Percentiles rank a stretch among this genome's conserved stretches.
phyloP scores from a whole-genome alignment of 2,797 vertebrate genomes.

The Dendrocincla tyrannina region DNA sequence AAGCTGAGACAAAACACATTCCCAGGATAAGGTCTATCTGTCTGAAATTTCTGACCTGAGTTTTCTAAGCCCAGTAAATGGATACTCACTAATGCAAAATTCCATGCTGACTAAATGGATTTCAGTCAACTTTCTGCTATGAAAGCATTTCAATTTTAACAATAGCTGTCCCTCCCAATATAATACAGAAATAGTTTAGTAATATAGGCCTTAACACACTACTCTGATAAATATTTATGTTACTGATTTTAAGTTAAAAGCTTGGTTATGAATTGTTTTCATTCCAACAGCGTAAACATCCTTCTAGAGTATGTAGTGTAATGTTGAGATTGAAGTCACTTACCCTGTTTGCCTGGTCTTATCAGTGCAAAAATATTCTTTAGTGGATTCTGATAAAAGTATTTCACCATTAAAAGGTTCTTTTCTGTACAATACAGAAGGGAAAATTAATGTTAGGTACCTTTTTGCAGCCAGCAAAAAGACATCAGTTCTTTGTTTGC shows the following conservation, averaged over 20 bases:
- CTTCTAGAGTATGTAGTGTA: slow-evolving; percentile 34
- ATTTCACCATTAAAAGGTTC: not conserved
- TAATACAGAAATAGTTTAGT: slow-evolving; percentile 38
- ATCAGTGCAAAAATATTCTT: slow-evolving; percentile 30
- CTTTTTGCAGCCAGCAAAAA: not conserved
- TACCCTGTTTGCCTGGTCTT: slow-evolving; percentile 25
- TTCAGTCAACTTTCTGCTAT: slow-evolving; percentile 19
- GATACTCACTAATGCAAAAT: slow-evolving; percentile 7
- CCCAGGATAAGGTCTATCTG: slow-evolving; percentile 13
- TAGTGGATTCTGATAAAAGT: slow-evolving; percentile 1
- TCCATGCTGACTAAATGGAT: slow-evolving; percentile 4
- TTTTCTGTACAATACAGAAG: not conserved
- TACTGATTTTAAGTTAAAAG: slow-evolving; percentile 69
- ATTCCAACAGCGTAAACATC: slow-evolving; percentile 66
- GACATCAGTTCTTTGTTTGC: not conserved
- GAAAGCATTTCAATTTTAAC: slow-evolving; percentile 39
- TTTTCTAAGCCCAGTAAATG: not conserved
- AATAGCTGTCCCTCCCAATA: slow-evolving; percentile 48
- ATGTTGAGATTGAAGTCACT: slow-evolving; percentile 24
- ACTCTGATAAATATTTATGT: slow-evolving; percentile 65
- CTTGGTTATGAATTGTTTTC: slow-evolving; percentile 65
- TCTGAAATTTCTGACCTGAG: slow-evolving; percentile 26
- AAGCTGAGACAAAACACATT: slow-evolving; percentile 33
- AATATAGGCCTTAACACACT: slow-evolving; percentile 54
- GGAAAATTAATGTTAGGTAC: not conserved